Evolutionary conservation across 2,888 invertebrate genomes (phyloP), one percentile per base, ranked within the genome.

Genomic region (Subacronicta megacephala): DNA sequence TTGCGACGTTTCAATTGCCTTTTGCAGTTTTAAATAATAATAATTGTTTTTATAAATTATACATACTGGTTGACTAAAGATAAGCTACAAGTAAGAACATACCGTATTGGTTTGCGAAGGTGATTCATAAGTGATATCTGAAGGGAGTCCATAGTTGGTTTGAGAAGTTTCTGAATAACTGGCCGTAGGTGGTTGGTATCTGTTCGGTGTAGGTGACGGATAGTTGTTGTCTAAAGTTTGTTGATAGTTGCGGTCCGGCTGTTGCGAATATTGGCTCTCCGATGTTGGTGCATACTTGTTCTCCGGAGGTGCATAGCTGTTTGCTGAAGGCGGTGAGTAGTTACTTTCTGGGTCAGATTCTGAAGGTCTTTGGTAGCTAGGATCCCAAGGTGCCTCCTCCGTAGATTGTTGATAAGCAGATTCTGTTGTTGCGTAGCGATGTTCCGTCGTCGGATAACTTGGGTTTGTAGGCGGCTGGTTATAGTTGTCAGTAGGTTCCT

Each of bases 191-290:
- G 52, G 55, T 55, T 67, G 47, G 37, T 62, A 62, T 49, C 53
- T 23, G 31, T 67, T 73, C 6, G 57, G 63, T 29, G 38, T 44
- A 29, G 66, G 66, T 13, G 66, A 66, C 18, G 66, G 66, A 26
- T 10, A 26, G 5, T 26, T 26, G 26, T 4, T 26, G 4, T 59
- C 67, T 52, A 60, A 53, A 20, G 62, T 52, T 47, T 52, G 56
- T 55, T 58, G 60, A 31, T 54, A 62, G 50, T 63, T 63, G 38
- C 72, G 60, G 1, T 72, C 72, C 5, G 54, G 40, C 44, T 33
- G 67, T 36, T 66, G 66, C 31, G 53, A 31, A 12, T 58, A 17
- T 41, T 33, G 47, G 13, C 7, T 65, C 18, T 58, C 66, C 18
- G 66, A 33, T 13, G 62, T 18, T 20, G 40, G 26, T 17, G 35